Evolutionary conservation across 2,113 vertebrate genomes (phyloP), one percentile per base, ranked within the genome.

Genomic region (Chascanopsetta lugubris): DNA sequence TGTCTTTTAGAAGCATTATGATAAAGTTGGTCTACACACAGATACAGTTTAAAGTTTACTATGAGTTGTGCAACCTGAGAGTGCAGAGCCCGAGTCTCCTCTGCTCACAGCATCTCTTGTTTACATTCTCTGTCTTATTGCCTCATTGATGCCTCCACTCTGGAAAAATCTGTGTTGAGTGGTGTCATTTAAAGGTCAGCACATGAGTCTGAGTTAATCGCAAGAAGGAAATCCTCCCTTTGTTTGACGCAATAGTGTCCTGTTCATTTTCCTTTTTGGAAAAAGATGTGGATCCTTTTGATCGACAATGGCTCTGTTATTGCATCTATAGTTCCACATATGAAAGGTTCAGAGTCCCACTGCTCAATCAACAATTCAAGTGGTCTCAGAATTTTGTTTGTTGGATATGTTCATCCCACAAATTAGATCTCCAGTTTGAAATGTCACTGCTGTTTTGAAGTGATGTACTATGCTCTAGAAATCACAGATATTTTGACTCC

Each of bases 141-240:
- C 29, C 32, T 58, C 32, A 57, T 10, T 3, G n/a, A 17, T 20
- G 49, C 24, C 11, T 42, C 40, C 24, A 20, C 21, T 10, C 55
- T 50, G 48, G 43, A 80, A 69, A 61, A 21, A 40, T 59, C 34
- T 72, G 32, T 36, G 36, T 25, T 29, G 2, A 34, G 26, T 22
- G 45, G 22, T 62, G 65, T 59, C 62, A 58, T 15, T 15, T 20
- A 12, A 58, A 63, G 46, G 54, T 64, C 11, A 74, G 47, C 24
- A 32, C 40, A 58, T 20, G 45, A 27, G 22, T 42, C 25, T 18
- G 34, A 42, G 12, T 40, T 29, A 25, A 0, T 26, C 21, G 47
- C 24, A 1, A 29, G 45, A n/a, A 55, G 32, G 42, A 50, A 65
- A 49, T 24, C 7, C 18, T 5, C 15, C 21, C 1, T 0, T 21